Evolutionary conservation across 2,113 vertebrate genomes (phyloP), one percentile per base, ranked within the genome.

Genomic region (Pardalotus punctatus): DNA sequence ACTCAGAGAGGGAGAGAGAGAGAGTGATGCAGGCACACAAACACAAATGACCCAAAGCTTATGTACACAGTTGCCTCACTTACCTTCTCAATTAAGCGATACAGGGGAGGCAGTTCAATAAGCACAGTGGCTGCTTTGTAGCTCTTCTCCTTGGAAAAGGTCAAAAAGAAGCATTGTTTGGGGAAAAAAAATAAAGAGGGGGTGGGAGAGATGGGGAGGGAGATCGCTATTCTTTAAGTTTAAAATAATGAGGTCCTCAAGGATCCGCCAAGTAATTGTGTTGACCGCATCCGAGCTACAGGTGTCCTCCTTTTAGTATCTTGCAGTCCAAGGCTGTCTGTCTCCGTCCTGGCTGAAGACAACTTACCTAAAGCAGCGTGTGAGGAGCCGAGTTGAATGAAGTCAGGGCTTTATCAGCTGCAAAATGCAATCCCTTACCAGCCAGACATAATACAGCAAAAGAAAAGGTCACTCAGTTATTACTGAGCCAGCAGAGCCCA

Each of bases 381-480:
- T 96, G 96, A 98, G 97, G 97, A 98, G 97, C 96, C 93, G 97
- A 98, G 98, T 98, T 93, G 96, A 93, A 97, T 96, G 97, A 97
- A 98, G 98, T 97, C 95, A 96, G 64, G 89, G 98, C 97, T 98
- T 98, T 97, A 97, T 98, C 98, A 98, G 97, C 98, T 97, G 97
- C 98, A 96, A 98, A 97, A 98, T 50, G 97, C 98, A 98, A 98
- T 98, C 98, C 98, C 98, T 98, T 97, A 98, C 97, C 98, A 97
- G 97, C 97, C 98, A 99, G 98, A 98, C 98, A 98, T 98, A 97
- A 98, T 98, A 98, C 98, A 98, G 97, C 97, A 97, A 91, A 93
- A 97, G 97, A 98, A 98, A 98, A 98, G 98, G 98, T 99, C 99
- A 98, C 98, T 98, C 98, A 96, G 97, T 98, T 98, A 98, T 98